phyloP scores from a whole-genome alignment of 2,113 vertebrate genomes.

The Chlorocebus sabaeus region DNA sequence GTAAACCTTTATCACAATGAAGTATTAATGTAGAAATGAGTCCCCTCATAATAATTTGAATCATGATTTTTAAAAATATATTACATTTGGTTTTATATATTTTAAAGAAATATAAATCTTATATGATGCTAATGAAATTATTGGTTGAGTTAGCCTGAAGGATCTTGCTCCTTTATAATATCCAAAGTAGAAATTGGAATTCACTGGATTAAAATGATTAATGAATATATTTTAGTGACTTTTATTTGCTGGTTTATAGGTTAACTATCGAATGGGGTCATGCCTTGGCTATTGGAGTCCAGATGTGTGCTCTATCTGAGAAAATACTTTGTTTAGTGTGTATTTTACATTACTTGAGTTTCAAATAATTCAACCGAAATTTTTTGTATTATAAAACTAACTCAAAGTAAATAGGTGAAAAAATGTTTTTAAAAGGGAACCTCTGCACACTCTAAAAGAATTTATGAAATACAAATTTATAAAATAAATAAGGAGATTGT shows the following conservation, averaged over 20 bases:
- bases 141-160: background rate
- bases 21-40: background rate
- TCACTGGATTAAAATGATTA: background rate
- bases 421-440: background rate
- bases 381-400: conserved; percentile 21
- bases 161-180: background rate
- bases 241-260: background rate
- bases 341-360: background rate
- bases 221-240: background rate
- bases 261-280: background rate
- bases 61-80: background rate
- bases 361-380: background rate
- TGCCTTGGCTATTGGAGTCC: background rate
- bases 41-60: conserved; percentile 32
- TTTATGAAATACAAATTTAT: background rate
- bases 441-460: background rate
- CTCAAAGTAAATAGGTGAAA: background rate
- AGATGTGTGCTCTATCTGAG: background rate
- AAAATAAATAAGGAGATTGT: background rate
- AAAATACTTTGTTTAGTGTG: background rate
- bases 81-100: background rate
- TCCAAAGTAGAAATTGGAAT: conserved; percentile 24
- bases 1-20: conserved; percentile 9
- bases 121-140: background rate
- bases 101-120: conserved; percentile 19